These are phyloP conservation scores for Aeoliscus strigatus DNA, from an alignment of 2,797 vertebrate genomes.

Conservation along the genomic window DNA sequence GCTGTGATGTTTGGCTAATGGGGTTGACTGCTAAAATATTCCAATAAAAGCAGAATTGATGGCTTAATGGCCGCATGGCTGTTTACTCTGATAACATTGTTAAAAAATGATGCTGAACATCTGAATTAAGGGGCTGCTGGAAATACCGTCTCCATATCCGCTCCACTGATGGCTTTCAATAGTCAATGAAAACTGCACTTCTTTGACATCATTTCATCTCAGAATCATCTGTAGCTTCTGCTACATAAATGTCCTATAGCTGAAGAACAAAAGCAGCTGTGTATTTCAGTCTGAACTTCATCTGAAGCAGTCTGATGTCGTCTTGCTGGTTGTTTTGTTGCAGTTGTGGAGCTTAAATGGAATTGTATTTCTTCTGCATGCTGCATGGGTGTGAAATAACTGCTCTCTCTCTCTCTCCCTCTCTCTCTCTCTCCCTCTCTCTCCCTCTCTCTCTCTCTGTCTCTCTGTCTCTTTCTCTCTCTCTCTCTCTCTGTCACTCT, in stretches of 20 bases:
- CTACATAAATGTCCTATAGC: slow-evolving; percentile 12
- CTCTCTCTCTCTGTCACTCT: neutral
- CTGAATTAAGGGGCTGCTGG: slow-evolving; percentile 37
- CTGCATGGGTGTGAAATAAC: slow-evolving; percentile 77
- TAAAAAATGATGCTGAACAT: slow-evolving; percentile 31
- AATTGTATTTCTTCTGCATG: slow-evolving; percentile 70
- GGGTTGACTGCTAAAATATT: slow-evolving; percentile 31
- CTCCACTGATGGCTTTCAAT: slow-evolving; percentile 28
- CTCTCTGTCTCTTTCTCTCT: slow-evolving; percentile 7
- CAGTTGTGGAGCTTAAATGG: slow-evolving; percentile 53
- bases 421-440: slow-evolving; percentile 18
- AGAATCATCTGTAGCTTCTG: slow-evolving; percentile 13
- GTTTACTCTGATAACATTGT: slow-evolving; percentile 18
- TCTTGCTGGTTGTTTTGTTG: slow-evolving; percentile 14
- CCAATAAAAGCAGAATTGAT: slow-evolving; percentile 32
- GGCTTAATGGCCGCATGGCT: slow-evolving; percentile 22
- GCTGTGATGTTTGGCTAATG: slow-evolving; percentile 50
- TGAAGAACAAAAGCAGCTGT: slow-evolving; percentile 23
- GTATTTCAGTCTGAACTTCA: slow-evolving; percentile 26
- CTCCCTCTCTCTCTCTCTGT: slow-evolving; percentile 5
- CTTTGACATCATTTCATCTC: slow-evolving; percentile 8
- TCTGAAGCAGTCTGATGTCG: slow-evolving; percentile 1
- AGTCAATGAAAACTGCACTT: slow-evolving; percentile 3
- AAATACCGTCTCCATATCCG: slow-evolving; percentile 47
- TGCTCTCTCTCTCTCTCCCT: slow-evolving; percentile 41